Conservation (phyloP, 1,140 invertebrate genomes). For the Gerris buenoi region DNA sequence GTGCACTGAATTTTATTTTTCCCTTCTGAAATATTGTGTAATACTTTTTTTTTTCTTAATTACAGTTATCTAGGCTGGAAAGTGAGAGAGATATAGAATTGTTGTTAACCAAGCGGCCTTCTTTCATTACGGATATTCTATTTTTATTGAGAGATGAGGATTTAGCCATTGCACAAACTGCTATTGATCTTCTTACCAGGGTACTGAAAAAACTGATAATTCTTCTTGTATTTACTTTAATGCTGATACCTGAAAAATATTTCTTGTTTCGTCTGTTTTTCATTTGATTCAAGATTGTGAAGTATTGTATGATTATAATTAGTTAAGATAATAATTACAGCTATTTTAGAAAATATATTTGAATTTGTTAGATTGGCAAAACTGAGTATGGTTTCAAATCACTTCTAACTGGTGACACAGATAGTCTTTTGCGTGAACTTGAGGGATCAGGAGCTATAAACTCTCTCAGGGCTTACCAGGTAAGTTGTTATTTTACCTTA, state of each 20-base stretch:
- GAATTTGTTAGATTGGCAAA: background rate
- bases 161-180: background rate
- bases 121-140: background rate
- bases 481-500: too few relatives aligned
- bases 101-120: background rate
- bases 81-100: background rate
- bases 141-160: background rate
- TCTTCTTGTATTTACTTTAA: too few relatives aligned
- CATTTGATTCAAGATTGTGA: too few relatives aligned
- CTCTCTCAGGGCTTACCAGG: background rate
- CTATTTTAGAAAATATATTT: too few relatives aligned
- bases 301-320: too few relatives aligned
- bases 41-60: too few relatives aligned
- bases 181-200: background rate
- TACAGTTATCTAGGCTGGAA: background rate
- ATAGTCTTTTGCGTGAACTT: background rate
- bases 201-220: too few relatives aligned
- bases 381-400: background rate
- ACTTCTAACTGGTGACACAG: background rate
- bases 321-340: too few relatives aligned
- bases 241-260: too few relatives aligned
- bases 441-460: background rate
- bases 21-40: too few relatives aligned
- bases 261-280: too few relatives aligned
- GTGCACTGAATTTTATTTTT: too few relatives aligned